Evolutionary conservation across 2,888 invertebrate species (phyloP).

Genomic region (Ditylenchus weischeri): DNA sequence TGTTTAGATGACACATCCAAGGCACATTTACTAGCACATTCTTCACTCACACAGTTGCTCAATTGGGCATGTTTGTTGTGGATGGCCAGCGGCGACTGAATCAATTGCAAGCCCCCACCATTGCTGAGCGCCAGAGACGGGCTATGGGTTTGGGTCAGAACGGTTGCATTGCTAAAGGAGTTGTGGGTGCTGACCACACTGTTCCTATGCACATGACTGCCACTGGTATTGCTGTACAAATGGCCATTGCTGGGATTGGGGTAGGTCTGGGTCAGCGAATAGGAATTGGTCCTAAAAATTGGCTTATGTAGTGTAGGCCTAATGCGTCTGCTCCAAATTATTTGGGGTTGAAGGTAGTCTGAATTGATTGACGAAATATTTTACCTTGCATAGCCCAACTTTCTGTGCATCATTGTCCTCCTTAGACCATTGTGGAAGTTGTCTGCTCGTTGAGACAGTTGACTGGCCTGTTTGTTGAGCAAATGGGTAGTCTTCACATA

Average conservation of each 20-base stretch:
- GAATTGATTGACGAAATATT: too few species aligned
- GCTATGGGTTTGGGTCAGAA: not conserved
- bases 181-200: constrained; percentile 4
- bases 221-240: too few species aligned
- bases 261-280: too few species aligned
- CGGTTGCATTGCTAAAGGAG: not conserved
- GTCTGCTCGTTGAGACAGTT: constrained; percentile 36
- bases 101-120: too few species aligned
- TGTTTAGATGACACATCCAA: not conserved
- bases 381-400: constrained; percentile 43
- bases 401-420: constrained; percentile 46
- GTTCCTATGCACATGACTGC: not conserved
- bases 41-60: too few species aligned
- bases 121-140: not conserved
- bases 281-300: not conserved
- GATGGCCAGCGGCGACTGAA: not conserved
- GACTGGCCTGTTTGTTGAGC: constrained; percentile 66
- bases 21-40: too few species aligned
- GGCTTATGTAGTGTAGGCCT: not conserved
- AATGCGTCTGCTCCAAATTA: not conserved
- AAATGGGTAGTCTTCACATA: constrained; percentile 85
- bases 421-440: constrained; percentile 45
- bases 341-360: not conserved
- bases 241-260: too few species aligned
- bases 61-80: not conserved